Evolutionary conservation across 1,140 invertebrate genomes (phyloP), one percentile per base, ranked within the genome.

Genomic region (Lordiphosa mommai): DNA sequence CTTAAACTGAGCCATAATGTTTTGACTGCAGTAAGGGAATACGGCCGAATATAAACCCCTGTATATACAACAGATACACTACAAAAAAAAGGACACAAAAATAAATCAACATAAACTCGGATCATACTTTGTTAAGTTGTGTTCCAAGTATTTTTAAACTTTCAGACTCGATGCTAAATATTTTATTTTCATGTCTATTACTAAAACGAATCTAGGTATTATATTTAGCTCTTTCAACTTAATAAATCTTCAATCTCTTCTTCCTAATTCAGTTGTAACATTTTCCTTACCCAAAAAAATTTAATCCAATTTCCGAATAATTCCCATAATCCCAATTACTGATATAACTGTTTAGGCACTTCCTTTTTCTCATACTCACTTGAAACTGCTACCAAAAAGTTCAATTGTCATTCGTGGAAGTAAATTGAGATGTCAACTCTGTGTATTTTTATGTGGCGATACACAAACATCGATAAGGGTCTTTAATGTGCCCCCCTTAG

Each of bases 371-470:
- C 40, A 53, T 10, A 41, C 36, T 41, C 43, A 60, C 61, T 51
- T 64, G 76, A 77, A 76, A 82, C 74, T 66, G 74, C 51, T 56
- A 44, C 34, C 9, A 47, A 47, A 0, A 47, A 47, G 27, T 55
- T 46, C 51, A 51, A 68, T 59, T 56, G 56, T 57, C 52, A 50
- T 77, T 79, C 77, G 76, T 71, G 61, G 71, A 80, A 80, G 77
- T 61, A 84, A 82, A 82, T 84, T 63, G 77, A 82, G 77, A 82
- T 84, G 68, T 85, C 77, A 76, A 76, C 61, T 67, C 29, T 44
- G 23, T n/a, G n/a, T n/a, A n/a, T 40, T 55, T 14, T 20, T 16
- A 14, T 12, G 20, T 50, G 36, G 9, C 9, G 30, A 50, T 43
- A 10, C 9, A 5, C n/a, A n/a, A n/a, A n/a, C n/a, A n/a, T n/a